Evolutionary conservation across 1,140 invertebrate genomes (phyloP).

Genomic region (Notospermus geniculatus): DNA sequence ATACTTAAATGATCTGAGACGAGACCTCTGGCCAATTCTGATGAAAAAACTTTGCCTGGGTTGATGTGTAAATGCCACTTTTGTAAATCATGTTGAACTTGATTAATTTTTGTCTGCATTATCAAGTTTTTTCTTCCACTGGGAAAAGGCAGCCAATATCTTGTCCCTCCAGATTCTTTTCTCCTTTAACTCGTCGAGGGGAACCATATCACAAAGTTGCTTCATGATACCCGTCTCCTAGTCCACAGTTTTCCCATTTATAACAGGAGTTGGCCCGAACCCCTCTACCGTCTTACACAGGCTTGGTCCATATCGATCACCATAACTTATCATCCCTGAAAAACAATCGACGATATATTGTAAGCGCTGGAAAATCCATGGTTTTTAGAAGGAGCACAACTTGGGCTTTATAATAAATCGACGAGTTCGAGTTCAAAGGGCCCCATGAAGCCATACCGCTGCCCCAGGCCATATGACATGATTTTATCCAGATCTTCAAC

Average conservation of each 20-base stretch:
- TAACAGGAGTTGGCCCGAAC: conserved; percentile 74
- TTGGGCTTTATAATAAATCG: no score
- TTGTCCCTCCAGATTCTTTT: conserved; percentile 79
- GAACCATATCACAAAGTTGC: conserved; percentile 71
- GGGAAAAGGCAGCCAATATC: conserved; percentile 74
- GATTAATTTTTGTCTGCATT: conserved; percentile 14
- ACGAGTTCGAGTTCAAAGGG: conserved; percentile 91
- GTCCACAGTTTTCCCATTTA: conserved; percentile 59
- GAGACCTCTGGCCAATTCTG: no score
- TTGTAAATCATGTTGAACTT: no score
- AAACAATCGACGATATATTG: conserved; percentile 12
- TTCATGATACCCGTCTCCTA: conserved; percentile 50
- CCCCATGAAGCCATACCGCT: conserved; percentile 92
- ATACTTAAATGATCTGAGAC: no score
- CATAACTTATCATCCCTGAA: conserved; percentile 69
- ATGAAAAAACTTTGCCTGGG: no score
- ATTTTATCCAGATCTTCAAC: conserved; percentile 89
- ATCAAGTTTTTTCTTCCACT: conserved; percentile 70
- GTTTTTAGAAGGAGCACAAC: conserved; percentile 70
- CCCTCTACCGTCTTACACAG: conserved; percentile 76
- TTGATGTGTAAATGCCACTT: no score
- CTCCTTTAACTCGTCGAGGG: conserved; percentile 72
- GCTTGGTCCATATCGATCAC: conserved; percentile 72
- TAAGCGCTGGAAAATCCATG: conserved; percentile 5
- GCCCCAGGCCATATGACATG: conserved; percentile 90